Conservation (phyloP, 2,113 vertebrate species). For the Cebidichthys violaceus region DNA sequence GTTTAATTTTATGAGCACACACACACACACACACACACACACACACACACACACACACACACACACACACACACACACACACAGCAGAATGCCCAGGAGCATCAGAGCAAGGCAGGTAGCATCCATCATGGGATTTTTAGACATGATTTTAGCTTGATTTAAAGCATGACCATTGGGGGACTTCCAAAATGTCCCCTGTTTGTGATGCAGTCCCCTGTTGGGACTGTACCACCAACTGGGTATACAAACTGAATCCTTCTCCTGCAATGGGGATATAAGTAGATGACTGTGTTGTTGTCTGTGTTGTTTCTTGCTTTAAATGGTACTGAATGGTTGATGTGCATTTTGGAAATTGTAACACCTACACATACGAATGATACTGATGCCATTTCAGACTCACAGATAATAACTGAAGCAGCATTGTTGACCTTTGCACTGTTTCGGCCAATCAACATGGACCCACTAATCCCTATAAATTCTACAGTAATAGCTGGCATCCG, state of each 20-base stretch:
- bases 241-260: not conserved
- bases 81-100: not conserved
- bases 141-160: not conserved
- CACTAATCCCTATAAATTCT: not conserved
- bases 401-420: not conserved
- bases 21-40: not conserved
- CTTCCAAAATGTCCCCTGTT: too few relatives aligned
- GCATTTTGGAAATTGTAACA: not conserved
- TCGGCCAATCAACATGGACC: not conserved
- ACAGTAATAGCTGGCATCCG: not conserved
- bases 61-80: not conserved
- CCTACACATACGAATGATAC: not conserved
- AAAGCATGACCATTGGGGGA: not conserved
- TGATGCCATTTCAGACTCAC: not conserved
- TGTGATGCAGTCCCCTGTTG: too few relatives aligned
- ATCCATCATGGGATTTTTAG: not conserved
- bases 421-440: not conserved
- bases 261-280: not conserved
- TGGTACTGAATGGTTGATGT: not conserved
- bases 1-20: not conserved
- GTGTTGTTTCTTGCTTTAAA: not conserved
- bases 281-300: not conserved
- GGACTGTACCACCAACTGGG: not conserved
- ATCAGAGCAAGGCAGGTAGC: too few relatives aligned
- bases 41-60: not conserved